Evolutionary conservation across 2,888 invertebrate genomes (phyloP).

Genomic region (Cephus runcator): DNA sequence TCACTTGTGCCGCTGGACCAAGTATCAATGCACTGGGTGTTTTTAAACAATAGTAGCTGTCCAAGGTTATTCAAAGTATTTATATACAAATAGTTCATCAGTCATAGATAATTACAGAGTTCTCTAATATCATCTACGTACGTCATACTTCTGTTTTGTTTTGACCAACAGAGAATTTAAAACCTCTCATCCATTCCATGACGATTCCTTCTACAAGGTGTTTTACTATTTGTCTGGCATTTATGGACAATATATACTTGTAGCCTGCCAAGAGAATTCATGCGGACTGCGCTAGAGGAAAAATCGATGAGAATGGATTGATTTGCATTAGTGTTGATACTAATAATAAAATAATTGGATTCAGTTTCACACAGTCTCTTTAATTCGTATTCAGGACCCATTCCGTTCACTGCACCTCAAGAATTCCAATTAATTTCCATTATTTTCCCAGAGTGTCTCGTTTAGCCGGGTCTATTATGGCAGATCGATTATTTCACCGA

Average conservation of each 20-base stretch:
- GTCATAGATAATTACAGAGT: neutral
- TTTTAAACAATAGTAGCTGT: neutral
- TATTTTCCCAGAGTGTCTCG: neutral
- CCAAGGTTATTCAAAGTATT: neutral
- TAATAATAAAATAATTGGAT: neutral
- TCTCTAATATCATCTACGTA: neutral
- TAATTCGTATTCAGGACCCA: neutral
- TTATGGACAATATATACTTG: neutral
- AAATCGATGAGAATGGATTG: neutral
- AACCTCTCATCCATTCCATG: neutral
- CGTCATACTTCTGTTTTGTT: too few species aligned
- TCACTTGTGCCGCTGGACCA: neutral
- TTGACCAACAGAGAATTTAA: neutral
- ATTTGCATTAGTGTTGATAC: neutral
- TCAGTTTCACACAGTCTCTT: neutral
- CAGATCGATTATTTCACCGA: neutral
- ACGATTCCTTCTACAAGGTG: neutral
- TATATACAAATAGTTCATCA: neutral
- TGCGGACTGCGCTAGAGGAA: neutral
- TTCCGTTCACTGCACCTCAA: neutral
- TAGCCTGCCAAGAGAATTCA: neutral
- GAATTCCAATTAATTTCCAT: neutral
- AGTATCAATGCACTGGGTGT: neutral
- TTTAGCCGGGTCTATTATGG: neutral
- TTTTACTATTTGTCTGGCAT: neutral